A percentile compares a stretch with the other conserved stretches of the same genome.
phyloP scores from a whole-genome alignment of 2,797 vertebrate species.

The Neosalanx taihuensis region DNA sequence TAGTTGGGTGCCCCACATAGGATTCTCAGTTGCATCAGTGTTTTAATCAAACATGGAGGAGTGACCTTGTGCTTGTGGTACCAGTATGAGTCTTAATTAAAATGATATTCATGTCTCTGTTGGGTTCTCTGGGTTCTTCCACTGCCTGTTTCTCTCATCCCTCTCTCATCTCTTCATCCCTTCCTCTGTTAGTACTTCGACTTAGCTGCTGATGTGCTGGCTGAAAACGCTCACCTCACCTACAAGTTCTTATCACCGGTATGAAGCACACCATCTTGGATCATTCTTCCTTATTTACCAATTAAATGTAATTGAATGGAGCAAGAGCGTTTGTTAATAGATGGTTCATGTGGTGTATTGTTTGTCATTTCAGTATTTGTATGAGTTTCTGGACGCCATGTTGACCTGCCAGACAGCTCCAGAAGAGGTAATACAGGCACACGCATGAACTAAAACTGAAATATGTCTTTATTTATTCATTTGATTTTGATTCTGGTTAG shows the following conservation, averaged over 20 bases:
- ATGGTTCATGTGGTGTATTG: background rate
- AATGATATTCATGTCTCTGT: conserved; percentile 37
- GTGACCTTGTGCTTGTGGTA: too few relatives aligned
- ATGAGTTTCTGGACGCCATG: conserved; percentile 89
- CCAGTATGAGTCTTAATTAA: conserved; percentile 21
- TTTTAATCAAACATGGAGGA: conserved; percentile 2
- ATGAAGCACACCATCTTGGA: conserved; percentile 24
- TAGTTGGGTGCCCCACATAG: too few relatives aligned
- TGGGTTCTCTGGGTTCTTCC: conserved; percentile 6
- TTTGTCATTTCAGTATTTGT: conserved; percentile 76
- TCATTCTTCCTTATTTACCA: background rate
- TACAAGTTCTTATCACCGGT: conserved; percentile 90
- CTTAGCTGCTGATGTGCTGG: conserved; percentile 94
- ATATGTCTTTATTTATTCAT: background rate
- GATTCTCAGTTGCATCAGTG: conserved; percentile 14
- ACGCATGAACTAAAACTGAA: too few relatives aligned
- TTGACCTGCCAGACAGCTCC: conserved; percentile 92
- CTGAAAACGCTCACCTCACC: conserved; percentile 92
- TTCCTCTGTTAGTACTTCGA: conserved; percentile 68
- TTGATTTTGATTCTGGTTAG: background rate
- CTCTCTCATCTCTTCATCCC: background rate
- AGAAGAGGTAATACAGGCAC: conserved; percentile 77
- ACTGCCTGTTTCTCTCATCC: background rate
- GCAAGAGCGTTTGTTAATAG: background rate
- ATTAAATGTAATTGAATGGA: background rate